Conservation (phyloP, 2,888 invertebrate genomes). For the Lasioglossum villosulum region DNA sequence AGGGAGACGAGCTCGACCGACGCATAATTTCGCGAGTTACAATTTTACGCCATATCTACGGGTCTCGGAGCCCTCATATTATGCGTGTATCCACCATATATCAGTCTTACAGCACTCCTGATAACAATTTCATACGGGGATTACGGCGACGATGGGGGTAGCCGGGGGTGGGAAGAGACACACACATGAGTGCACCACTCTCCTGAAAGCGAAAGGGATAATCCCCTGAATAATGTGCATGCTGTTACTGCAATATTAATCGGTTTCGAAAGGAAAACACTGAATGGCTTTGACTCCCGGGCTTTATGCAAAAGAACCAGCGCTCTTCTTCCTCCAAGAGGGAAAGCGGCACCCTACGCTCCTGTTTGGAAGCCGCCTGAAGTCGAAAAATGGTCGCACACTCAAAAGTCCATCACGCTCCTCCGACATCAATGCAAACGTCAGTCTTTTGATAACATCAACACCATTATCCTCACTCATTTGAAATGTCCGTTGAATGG, state of each 20-base stretch:
- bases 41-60: constrained; percentile 55
- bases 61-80: constrained; percentile 51
- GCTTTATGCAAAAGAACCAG: constrained; percentile 28
- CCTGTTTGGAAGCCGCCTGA: constrained; percentile 1
- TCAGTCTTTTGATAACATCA: background rate
- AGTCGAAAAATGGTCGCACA: background rate
- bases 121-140: constrained; percentile 79
- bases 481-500: background rate
- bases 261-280: constrained; percentile 72
- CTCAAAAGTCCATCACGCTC: background rate
- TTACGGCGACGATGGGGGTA: constrained; percentile 65
- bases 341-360: background rate
- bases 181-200: constrained; percentile 69
- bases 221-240: constrained; percentile 79
- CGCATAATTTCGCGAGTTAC: constrained; percentile 54
- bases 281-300: constrained; percentile 45
- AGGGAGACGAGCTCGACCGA: background rate
- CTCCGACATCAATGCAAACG: background rate
- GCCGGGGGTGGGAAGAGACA: constrained; percentile 56
- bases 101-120: constrained; percentile 77
- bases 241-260: constrained; percentile 80
- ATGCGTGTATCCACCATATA: constrained; percentile 70
- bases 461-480: background rate
- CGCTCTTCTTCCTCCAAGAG: background rate
- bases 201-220: constrained; percentile 77